Base-by-base conservation (phyloP, 2,888 invertebrate genomes). In the Punctoribates punctum region DNA sequence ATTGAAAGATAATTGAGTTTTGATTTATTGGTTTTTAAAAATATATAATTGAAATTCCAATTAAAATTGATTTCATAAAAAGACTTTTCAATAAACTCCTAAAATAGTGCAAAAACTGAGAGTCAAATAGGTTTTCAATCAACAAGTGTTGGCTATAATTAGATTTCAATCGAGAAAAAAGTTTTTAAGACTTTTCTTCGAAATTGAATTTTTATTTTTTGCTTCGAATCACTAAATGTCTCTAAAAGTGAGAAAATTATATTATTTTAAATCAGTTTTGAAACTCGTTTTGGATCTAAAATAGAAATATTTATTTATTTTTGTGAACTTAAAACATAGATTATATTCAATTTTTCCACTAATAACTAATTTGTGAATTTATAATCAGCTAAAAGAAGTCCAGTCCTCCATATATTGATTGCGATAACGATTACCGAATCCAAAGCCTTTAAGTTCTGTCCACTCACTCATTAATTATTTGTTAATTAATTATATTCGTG, bases 341-440 rank as follows among this genome's bases (percentile, higher is more conserved):
- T 57, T 25, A 57, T n/a, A 6, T 57, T 20, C n/a, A 20, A 8
- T n/a, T n/a, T 25, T 57, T 57, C 0, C 25, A 25, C 25, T 25
- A 57, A 23, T 57, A 57, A 57, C 17, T 8, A 54, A 54, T n/a
- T n/a, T 57, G 9, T 57, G 57, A 57, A 57, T 57, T 57, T 57
- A 54, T 57, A 57, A 57, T 57, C n/a, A 57, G 8, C 15, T 57
- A 20, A n/a, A 57, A 57, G 23, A 25, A 25, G 9, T 23, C 57
- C 23, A 25, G 9, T 54, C 25, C 23, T 57, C 25, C 23, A 57
- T 57, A 25, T 2, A 57, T 57, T 57, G 25, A 57, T 25, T 23
- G 25, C 15, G 15, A 57, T 57, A 25, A 9, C 8, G 57, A 57
- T 57, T 57, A 57, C 3, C 1, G 20, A 20, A 17, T 54, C 3